A percentile compares a stretch with the other conserved stretches of the same genome.
phyloP scores from a whole-genome alignment of 2,888 invertebrate genomes.

The Myathropa florea region DNA sequence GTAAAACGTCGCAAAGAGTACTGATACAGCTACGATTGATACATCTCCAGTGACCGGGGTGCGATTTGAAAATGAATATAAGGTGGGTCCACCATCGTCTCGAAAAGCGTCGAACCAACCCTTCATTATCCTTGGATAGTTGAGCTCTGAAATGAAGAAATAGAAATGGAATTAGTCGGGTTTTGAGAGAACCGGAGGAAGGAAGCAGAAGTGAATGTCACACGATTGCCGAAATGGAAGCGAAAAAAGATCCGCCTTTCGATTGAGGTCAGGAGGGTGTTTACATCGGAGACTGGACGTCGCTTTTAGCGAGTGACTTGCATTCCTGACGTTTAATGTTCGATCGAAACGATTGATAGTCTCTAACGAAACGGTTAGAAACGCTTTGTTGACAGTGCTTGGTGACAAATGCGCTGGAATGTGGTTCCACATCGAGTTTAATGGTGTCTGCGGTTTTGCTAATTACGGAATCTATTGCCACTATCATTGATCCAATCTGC shows the following conservation, averaged over 20 bases:
- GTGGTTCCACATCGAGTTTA: not conserved
- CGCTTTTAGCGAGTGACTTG: no score
- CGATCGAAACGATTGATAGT: no score
- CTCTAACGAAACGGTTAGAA: no score
- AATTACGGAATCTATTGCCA: not conserved
- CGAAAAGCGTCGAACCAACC: constrained; percentile 99
- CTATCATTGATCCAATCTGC: not conserved
- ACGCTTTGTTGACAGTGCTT: not conserved
- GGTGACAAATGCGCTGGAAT: not conserved
- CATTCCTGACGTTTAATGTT: no score
- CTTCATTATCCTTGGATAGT: constrained; percentile 85
- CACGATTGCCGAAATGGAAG: no score
- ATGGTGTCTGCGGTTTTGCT: not conserved
- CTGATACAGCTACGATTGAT: constrained; percentile 90
- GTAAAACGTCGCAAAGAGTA: constrained; percentile 94
- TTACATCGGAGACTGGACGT: no score
- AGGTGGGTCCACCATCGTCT: constrained; percentile 97
- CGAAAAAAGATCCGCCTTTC: no score
- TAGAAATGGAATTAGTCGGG: not conserved
- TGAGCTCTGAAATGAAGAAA: constrained; percentile 74
- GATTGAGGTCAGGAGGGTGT: no score
- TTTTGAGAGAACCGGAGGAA: not conserved
- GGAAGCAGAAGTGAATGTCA: no score
- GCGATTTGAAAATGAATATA: constrained; percentile 96
- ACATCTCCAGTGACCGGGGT: constrained; percentile 98